Evolutionary conservation across 2,797 vertebrate species (phyloP), one percentile per base, ranked within the genome.

Genomic region (Benthosema pterotum): DNA sequence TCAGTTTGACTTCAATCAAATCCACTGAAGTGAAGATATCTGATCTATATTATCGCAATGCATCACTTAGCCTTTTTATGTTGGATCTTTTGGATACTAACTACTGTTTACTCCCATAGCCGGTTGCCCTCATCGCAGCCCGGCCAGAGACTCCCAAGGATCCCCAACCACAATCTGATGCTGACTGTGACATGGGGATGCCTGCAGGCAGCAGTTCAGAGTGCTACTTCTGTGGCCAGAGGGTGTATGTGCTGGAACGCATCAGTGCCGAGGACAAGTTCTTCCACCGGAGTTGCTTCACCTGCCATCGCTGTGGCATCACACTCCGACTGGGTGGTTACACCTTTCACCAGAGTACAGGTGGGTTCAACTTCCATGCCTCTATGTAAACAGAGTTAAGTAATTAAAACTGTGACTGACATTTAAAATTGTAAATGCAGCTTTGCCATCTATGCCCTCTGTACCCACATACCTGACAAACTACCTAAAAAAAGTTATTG

Each of bases 221-320:
- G 64, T 99, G 97, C 67, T 95, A 94, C 77, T 94, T 97, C 72
- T 99, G 97, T 0, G 83, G 80, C 46, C 66, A 82, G 55, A 92
- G 84, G 5, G 93, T 99, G 17, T 99, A 97, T 15, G 88, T 94
- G 58, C 67, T 99, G 87, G 97, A 98, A 80, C 89, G 95, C 42
- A 87, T 94, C 88, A 95, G 95, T 0, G 93, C 93, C 0, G 91
- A 97, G 52, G 95, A 95, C 60, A 93, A 75, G 77, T 97, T 99
- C 90, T 97, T 97, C 91, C 97, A 98, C 70, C 94, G 95, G 0
- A 87, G 93, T 83, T 99, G 97, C 88, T 98, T 98, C 91, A 89
- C 80, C 66, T 99, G 97, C 85, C 67, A 82, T 17, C 65, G 0
- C 38, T 99, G 96, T 15, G 73, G 91, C 67, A 86, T 93, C 86